Conservation (phyloP, 2,113 vertebrate genomes). For the Lanius collurio region DNA sequence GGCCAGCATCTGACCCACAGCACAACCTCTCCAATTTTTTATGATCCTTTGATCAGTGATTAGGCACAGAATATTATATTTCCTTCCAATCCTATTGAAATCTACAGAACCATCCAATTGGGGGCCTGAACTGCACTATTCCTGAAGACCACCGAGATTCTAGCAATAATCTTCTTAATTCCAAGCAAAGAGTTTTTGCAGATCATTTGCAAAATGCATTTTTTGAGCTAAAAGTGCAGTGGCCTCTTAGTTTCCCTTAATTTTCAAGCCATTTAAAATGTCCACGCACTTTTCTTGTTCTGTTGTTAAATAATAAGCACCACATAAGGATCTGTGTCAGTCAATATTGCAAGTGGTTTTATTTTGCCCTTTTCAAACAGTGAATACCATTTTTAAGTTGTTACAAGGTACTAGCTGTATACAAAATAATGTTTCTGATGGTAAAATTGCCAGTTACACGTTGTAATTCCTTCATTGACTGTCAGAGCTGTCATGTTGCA, state of each 20-base stretch:
- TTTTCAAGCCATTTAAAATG: not conserved
- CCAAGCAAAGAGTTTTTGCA: not conserved
- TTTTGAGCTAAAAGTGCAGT: not conserved
- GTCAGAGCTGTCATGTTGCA: not conserved
- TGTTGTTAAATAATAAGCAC: constrained; percentile 18
- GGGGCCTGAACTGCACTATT: not conserved
- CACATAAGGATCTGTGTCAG: constrained; percentile 2
- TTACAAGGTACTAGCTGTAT: not conserved
- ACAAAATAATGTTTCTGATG: constrained; percentile 1
- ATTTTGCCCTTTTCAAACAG: not conserved
- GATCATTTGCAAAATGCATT: not conserved
- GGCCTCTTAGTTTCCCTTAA: not conserved
- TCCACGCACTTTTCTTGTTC: not conserved
- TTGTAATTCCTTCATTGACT: constrained; percentile 18
- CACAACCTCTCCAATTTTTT: not conserved
- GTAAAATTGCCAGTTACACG: not conserved
- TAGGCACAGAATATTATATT: not conserved
- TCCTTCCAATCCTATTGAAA: not conserved
- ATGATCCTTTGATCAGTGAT: not conserved
- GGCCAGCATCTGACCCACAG: not conserved
- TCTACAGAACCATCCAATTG: not conserved
- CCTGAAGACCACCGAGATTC: not conserved
- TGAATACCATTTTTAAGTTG: not conserved
- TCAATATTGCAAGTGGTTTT: not conserved
- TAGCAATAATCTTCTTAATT: not conserved